A percentile compares a stretch with the other conserved stretches of the same genome.
Evolutionary conservation across 2,113 vertebrate genomes (phyloP).

Genomic region (Sinocyclocheilus grahami): DNA sequence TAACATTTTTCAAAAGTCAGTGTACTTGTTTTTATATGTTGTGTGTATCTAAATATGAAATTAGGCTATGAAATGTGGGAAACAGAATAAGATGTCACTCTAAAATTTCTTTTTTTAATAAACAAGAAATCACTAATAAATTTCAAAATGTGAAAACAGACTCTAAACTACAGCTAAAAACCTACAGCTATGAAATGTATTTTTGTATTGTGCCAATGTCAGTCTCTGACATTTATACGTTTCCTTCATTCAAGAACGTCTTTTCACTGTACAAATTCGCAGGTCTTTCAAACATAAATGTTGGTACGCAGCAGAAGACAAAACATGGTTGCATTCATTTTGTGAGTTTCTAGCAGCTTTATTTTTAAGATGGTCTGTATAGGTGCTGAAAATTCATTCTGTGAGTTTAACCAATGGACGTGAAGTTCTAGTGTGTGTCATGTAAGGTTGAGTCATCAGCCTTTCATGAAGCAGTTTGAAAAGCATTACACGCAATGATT

Average conservation of each 20-base stretch:
- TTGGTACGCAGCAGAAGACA: neutral
- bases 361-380: neutral
- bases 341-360: neutral
- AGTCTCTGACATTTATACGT: too few relatives aligned
- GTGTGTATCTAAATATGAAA: too few relatives aligned
- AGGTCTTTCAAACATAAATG: neutral
- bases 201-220: too few relatives aligned
- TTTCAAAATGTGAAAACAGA: too few relatives aligned
- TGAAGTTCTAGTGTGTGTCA: neutral
- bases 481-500: neutral
- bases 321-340: neutral
- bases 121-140: too few relatives aligned
- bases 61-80: too few relatives aligned
- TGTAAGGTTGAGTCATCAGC: neutral
- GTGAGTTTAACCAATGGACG: neutral
- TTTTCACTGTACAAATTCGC: neutral
- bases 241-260: too few relatives aligned
- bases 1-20: neutral
- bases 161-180: too few relatives aligned
- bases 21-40: neutral
- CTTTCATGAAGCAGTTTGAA: conserved; percentile 12
- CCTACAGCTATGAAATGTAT: too few relatives aligned
- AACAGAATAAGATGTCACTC: too few relatives aligned
- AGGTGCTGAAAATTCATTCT: neutral
- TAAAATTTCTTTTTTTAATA: too few relatives aligned